Conservation (phyloP, 2,113 vertebrate species). For the Siniperca chuatsi region DNA sequence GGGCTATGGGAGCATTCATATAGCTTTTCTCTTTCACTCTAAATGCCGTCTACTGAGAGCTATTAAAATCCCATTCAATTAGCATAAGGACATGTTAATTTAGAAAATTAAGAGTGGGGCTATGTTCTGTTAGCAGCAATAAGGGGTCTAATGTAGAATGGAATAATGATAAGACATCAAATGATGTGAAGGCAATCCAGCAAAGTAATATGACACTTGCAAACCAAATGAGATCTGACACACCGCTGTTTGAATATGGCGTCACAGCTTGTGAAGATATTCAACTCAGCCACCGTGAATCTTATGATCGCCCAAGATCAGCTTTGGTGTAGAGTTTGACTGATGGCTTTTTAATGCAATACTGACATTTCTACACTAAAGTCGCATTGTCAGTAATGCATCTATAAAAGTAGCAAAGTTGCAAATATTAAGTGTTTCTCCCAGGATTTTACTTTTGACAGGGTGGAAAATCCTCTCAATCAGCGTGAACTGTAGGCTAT, state of each 20-base stretch:
- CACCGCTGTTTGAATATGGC: neutral
- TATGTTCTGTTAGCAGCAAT: conserved; percentile 65
- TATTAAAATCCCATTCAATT: conserved; percentile 73
- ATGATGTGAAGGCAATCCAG: conserved; percentile 43
- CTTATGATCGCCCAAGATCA: neutral
- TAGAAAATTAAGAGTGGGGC: conserved; percentile 66
- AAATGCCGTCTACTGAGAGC: conserved; percentile 60
- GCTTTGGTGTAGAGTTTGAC: conserved; percentile 38
- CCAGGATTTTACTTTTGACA: conserved; percentile 53
- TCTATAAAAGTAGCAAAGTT: conserved; percentile 35
- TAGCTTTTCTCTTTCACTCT: conserved; percentile 36
- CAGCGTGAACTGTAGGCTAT: conserved; percentile 24
- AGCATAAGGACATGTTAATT: conserved; percentile 71
- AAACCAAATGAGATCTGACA: conserved; percentile 52
- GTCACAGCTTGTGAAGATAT: neutral
- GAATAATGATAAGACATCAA: conserved; percentile 68
- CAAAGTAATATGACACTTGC: conserved; percentile 28
- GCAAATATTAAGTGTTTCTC: conserved; percentile 25
- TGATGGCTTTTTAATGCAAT: conserved; percentile 34
- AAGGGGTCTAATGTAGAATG: conserved; percentile 51
- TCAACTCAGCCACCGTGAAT: neutral
- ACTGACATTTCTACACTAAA: conserved; percentile 3
- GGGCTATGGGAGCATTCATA: conserved; percentile 3
- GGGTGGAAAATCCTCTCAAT: conserved; percentile 61
- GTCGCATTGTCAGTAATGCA: conserved; percentile 13